Conservation (phyloP, 2,888 invertebrate genomes). For the Polydrusus pterygomalis region DNA sequence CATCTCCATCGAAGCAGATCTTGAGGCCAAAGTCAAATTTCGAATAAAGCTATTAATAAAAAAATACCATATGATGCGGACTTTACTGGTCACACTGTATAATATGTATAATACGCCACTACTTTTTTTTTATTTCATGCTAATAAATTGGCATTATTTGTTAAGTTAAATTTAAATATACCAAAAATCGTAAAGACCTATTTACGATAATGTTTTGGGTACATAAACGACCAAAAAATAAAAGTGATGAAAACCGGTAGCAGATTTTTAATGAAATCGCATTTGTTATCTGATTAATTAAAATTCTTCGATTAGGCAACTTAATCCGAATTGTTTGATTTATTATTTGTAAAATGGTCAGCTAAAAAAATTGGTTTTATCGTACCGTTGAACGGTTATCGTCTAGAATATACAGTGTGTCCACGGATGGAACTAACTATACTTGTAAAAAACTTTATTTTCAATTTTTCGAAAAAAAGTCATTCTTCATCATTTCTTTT, state of each 20-base stretch:
- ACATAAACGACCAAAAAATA: background rate
- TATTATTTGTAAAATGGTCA: constrained; percentile 20
- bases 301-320: constrained; percentile 30
- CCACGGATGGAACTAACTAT: too few species aligned
- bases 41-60: too few species aligned
- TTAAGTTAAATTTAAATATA: background rate
- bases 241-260: constrained; percentile 46
- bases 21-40: too few species aligned
- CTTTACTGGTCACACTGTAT: too few species aligned
- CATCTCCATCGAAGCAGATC: too few species aligned
- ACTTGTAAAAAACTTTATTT: too few species aligned
- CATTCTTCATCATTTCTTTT: too few species aligned
- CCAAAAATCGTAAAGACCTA: background rate
- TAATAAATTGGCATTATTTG: background rate
- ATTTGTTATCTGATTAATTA: constrained; percentile 43
- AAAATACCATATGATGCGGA: too few species aligned
- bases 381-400: too few species aligned
- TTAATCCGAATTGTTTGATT: constrained; percentile 8
- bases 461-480: too few species aligned
- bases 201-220: background rate
- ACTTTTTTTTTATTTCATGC: background rate
- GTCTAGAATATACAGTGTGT: too few species aligned
- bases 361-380: background rate
- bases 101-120: background rate
- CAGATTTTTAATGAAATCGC: constrained; percentile 24